Evolutionary conservation across 1,140 invertebrate species (phyloP).

Genomic region (Platyscapa corneri): DNA sequence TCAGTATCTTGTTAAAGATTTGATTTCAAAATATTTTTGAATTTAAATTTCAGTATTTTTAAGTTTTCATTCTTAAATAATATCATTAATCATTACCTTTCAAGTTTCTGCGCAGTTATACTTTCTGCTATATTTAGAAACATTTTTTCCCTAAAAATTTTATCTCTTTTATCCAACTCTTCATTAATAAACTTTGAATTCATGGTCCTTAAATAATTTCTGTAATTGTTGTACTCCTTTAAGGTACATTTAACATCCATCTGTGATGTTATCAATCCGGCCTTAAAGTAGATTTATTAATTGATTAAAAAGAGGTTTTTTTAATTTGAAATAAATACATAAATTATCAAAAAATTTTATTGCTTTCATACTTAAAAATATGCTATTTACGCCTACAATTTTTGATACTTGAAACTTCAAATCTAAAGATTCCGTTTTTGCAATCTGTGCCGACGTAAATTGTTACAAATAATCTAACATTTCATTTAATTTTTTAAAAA

Average conservation of each 20-base stretch:
- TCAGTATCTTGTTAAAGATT: too few relatives aligned
- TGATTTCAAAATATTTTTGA: too few relatives aligned
- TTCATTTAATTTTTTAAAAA: too few relatives aligned
- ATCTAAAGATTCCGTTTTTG: too few relatives aligned
- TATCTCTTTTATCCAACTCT: constrained; percentile 54
- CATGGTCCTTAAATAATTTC: constrained; percentile 65
- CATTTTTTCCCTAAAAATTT: constrained; percentile 26
- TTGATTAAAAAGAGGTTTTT: background rate
- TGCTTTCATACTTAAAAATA: background rate
- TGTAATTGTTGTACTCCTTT: constrained; percentile 68
- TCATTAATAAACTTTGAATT: constrained; percentile 59
- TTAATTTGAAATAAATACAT: constrained; percentile 41
- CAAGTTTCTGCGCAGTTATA: background rate
- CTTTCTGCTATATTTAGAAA: background rate
- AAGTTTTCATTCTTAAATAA: background rate
- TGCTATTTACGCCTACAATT: background rate
- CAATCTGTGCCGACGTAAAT: too few relatives aligned
- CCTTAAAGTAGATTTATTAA: constrained; percentile 44
- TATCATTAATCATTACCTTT: background rate
- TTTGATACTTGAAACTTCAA: too few relatives aligned
- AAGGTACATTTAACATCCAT: constrained; percentile 67
- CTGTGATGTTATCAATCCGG: constrained; percentile 63
- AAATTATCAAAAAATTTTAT: background rate
- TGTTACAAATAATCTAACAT: too few relatives aligned
- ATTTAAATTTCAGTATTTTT: background rate